Base-by-base conservation (phyloP, 2,888 invertebrate species). In the Euzophera pinguis region DNA sequence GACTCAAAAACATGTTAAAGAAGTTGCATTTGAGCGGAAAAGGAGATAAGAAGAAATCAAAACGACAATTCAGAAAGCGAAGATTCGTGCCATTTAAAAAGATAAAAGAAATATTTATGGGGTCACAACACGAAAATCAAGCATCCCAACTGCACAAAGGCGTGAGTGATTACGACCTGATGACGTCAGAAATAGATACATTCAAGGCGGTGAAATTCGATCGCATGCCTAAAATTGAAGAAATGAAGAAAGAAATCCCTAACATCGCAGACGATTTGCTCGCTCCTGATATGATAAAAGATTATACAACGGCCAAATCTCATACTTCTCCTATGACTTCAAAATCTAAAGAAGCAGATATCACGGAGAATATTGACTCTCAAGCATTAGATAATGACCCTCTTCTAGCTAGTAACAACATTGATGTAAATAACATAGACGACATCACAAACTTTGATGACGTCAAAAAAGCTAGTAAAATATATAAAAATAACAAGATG, bases 1-100 rank as follows among this genome's bases (percentile, higher is more conserved):
- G 50, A 55, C 10, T 76, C 0, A 69, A 53, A 54, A 64, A 62
- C 4, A 66, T 73, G 4, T 59, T 79, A 1, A 67, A 62, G 0
- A 75, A 65, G 50, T 61, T 78, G 2, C 56, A 60, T 7, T 63
- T 75, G 3, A 62, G 56, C 3, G 64, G 61, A 58, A 67, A 56
- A 39, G 62, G 55, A 35, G 49, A 54, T 55, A 47, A 53, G 50
- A 37, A 54, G 64, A 57, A 62, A 6, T 50, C 6, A 0, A 56
- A 67, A 50, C 51, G 55, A 29, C 53, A 56, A 16, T n/a, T 3
- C 9, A 65, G 77, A 57, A 53, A 53, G 8, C 60, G 62, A n/a
- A 71, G 80, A 10, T 81, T 75, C 13, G 75, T 74, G 57, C 72
- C 79, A 3, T 62, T 84, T 2, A 67, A 77, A 32, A 73, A 66